Percentiles rank a stretch among this genome's conserved stretches.
These are phyloP conservation scores for Phylloscopus trochilus DNA, from an alignment of 2,113 vertebrate genomes.

Conservation along the genomic window DNA sequence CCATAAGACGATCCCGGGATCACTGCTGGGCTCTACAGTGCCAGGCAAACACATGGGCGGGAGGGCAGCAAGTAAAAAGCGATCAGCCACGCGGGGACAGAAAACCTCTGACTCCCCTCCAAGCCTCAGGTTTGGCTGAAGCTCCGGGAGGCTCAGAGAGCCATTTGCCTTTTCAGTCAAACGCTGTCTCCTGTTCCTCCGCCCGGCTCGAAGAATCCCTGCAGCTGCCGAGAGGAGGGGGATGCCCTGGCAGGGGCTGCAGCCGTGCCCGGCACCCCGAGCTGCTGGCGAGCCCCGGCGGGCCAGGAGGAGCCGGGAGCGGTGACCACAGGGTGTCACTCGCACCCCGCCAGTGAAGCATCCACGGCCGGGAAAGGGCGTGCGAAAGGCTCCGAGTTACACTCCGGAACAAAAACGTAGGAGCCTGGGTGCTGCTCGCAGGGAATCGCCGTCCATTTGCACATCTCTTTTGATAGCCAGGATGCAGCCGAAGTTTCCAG, in stretches of 20 bases:
- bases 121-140: neutral
- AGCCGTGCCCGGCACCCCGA: fast-evolving
- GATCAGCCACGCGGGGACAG: neutral
- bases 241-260: neutral
- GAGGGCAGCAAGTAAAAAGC: neutral
- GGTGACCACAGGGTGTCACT: constrained; percentile 67
- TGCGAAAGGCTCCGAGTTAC: fast-evolving
- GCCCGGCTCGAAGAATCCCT: fast-evolving
- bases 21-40: neutral
- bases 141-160: neutral
- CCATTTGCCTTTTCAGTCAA: neutral
- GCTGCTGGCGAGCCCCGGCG: neutral
- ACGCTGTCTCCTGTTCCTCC: neutral
- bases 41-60: neutral
- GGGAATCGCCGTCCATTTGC: neutral
- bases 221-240: neutral
- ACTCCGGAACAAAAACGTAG: fast-evolving
- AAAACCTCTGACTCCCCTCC: neutral
- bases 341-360: neutral
- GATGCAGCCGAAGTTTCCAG: neutral
- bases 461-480: neutral
- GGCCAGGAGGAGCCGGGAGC: neutral
- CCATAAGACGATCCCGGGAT: neutral
- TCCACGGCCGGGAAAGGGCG: no score
- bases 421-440: neutral